Evolutionary conservation across 2,797 vertebrate genomes (phyloP), one percentile per base, ranked within the genome.

Genomic region (Vipera ursinii): DNA sequence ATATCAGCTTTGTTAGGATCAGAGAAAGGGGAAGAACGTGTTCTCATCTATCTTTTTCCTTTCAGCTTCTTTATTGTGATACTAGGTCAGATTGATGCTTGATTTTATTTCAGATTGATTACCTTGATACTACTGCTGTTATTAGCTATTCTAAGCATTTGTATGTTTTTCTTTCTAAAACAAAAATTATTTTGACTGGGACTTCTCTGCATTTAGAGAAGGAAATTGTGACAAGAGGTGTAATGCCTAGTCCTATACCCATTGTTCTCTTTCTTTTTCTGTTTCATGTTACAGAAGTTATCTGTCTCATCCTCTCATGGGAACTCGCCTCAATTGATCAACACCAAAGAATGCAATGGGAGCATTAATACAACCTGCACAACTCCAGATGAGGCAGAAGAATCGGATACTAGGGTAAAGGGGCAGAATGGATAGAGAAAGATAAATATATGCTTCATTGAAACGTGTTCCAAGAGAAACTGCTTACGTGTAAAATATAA

Each of bases 391-490:
- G 98, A 98, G 28, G 90, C 96, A 0, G 98, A 99, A 91, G 99
- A 99, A 55, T 97, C 98, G 8, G 98, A 99, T 3, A 95, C 98
- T 7, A 98, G 98, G 98, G 98, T 98, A 93, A 24, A 10, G 88
- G 60, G 94, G 28, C 17, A 13, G 51, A n/a, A 13, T 2, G 92
- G 93, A 2, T 90, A 94, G 3, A 86, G 93, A 61, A 86, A 90
- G 92, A 91, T 12, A 2, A 10, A 69, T 3, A 17, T 13, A 32
- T 0, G 3, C 55, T 61, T 48, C 17, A 6, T 14, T 6, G 69
- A 53, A 10, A 38, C 53, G 32, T 26, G 48, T 26, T 32, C 17
- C 51, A 53, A 65, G n/a, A 24, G 53, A 61, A 91, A 3, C 22
- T 44, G 32, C 28, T 56, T 26, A 13, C 6, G 14, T 82, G 24